Evolutionary conservation across 2,113 vertebrate genomes (phyloP), one percentile per base, ranked within the genome.

Genomic region (Pycnonotus jocosus): DNA sequence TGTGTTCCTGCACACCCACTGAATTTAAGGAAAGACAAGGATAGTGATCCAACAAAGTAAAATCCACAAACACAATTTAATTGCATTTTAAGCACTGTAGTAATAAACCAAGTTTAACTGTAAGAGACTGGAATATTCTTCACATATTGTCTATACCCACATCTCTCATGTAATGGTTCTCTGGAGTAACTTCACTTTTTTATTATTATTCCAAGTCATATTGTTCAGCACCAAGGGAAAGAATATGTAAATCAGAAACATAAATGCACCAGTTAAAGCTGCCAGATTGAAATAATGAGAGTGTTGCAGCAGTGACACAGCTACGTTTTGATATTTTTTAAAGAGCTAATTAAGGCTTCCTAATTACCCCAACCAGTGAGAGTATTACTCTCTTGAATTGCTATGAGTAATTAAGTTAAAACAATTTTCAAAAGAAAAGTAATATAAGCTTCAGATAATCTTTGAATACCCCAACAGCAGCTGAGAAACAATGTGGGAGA

Each of bases 161-260:
- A 66, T 44, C 58, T 60, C 73, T 78, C 84, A 87, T 68, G 42
- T 90, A 97, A 92, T 48, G 77, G 61, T 12, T 95, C 97, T 95
- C 97, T 42, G 31, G 94, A 76, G 97, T 79, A 69, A 92, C 69
- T 51, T 96, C 93, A 96, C 93, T 80, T 85, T 73, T 91, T 94
- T 64, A 74, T 97, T 98, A 94, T 87, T 96, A 96, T 95, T 94
- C 90, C 84, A 93, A 96, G 88, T 92, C 95, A 92, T 86, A 81
- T 76, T 79, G 70, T 76, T 96, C 86, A 94, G 96, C 79, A 93
- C 81, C 85, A 83, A 28, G 84, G 91, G 95, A 90, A 95, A 91
- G 44, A 42, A 94, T 95, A 98, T 96, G 97, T 93, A 98, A 97
- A 98, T 98, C 70, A 96, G 92, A 90, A 95, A 51, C 84, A 90